Conservation (phyloP, 2,113 vertebrate species). For the Anthoscopus minutus region DNA sequence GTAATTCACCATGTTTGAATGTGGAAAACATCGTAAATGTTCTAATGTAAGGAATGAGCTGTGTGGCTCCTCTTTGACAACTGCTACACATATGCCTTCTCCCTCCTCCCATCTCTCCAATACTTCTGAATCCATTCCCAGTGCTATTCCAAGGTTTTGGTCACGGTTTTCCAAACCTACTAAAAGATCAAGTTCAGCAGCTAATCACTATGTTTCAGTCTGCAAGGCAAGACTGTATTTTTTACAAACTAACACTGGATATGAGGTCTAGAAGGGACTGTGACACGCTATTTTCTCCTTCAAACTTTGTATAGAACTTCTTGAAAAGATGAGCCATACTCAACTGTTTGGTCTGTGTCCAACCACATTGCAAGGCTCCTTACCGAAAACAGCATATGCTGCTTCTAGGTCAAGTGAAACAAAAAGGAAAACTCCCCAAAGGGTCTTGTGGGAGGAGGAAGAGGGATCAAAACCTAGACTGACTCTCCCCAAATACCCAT, state of each 20-base stretch:
- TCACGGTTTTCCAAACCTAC: not conserved
- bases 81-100: not conserved
- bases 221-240: not conserved
- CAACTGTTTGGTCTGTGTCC: not conserved
- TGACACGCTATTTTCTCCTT: not conserved
- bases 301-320: not conserved
- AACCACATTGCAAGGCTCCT: not conserved
- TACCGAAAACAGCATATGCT: not conserved
- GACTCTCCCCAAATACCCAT: not conserved
- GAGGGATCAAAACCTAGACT: not conserved
- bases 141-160: not conserved
- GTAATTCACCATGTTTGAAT: not conserved
- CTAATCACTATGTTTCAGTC: not conserved
- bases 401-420: not conserved
- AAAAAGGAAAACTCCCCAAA: not conserved
- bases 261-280: not conserved
- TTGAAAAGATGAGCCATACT: not conserved
- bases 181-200: not conserved
- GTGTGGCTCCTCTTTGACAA: constrained; percentile 14
- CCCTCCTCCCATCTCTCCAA: not conserved
- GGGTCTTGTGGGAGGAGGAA: not conserved
- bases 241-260: not conserved
- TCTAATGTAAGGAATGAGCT: not conserved
- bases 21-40: not conserved
- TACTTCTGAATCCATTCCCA: not conserved